Evolutionary conservation across 2,797 vertebrate species (phyloP).

Genomic region (Coreius guichenoti): DNA sequence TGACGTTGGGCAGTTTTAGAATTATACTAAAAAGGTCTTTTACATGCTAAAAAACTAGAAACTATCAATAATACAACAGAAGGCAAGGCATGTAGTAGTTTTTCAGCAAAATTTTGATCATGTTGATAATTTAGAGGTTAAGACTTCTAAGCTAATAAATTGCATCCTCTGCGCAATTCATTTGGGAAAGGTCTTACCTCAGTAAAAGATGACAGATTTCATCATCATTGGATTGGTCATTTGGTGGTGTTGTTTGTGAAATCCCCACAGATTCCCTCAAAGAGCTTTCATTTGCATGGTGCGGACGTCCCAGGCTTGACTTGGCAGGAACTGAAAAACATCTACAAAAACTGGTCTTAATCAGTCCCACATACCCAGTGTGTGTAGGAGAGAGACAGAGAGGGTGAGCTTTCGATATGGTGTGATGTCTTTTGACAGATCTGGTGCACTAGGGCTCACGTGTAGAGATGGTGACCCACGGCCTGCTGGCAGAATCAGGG

Average conservation of each 20-base stretch:
- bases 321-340: not conserved
- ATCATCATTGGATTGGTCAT: not conserved
- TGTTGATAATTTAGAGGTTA: not conserved
- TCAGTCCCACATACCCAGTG: not conserved
- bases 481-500: slow-evolving; percentile 28
- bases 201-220: slow-evolving; percentile 4
- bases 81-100: not conserved
- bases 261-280: not conserved
- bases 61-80: not conserved
- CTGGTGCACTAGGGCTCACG: slow-evolving; percentile 48
- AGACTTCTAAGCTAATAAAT: not conserved
- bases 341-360: slow-evolving; percentile 14
- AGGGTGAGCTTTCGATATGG: slow-evolving; percentile 6
- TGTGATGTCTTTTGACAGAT: slow-evolving; percentile 53
- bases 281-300: slow-evolving; percentile 4
- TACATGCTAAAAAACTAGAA: not conserved
- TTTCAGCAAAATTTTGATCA: not conserved
- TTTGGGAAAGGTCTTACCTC: slow-evolving; percentile 33
- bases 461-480: slow-evolving; percentile 36
- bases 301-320: not conserved
- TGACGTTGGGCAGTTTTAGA: not conserved
- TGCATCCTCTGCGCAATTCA: not conserved
- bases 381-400: slow-evolving; percentile 15
- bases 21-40: not conserved
- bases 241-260: not conserved